Conservation (phyloP, 2,888 invertebrate species). For the Cenopis cana region DNA sequence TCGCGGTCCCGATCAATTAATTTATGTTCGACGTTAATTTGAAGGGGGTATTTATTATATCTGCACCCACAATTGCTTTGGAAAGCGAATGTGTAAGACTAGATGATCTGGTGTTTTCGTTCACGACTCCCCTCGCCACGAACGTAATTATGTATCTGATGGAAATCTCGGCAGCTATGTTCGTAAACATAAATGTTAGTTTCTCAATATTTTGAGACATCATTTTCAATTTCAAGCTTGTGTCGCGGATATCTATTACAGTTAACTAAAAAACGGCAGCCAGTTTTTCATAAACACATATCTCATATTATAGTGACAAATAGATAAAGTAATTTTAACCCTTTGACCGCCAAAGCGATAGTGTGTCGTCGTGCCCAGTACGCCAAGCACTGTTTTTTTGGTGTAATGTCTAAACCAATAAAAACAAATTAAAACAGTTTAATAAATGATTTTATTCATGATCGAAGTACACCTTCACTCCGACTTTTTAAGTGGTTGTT, state of each 20-base stretch:
- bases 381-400: no score
- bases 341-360: no score
- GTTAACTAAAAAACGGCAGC: no score
- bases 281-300: no score
- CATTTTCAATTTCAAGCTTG: neutral
- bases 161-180: conserved; percentile 22
- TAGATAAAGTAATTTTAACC: no score
- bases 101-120: conserved; percentile 44
- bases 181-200: conserved; percentile 7
- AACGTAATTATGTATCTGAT: conserved; percentile 28
- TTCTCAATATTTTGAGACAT: neutral
- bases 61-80: conserved; percentile 43
- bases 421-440: no score
- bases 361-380: no score
- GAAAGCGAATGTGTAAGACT: conserved; percentile 44
- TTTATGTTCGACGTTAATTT: conserved; percentile 44
- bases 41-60: conserved; percentile 43
- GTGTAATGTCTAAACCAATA: no score
- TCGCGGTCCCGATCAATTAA: conserved; percentile 43
- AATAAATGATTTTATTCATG: no score
- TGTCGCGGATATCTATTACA: neutral
- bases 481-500: no score
- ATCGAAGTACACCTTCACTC: no score
- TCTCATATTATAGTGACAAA: no score
- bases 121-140: conserved; percentile 33